A percentile compares a stretch with the other conserved stretches of the same genome.
Conservation (phyloP, 2,113 vertebrate species). For the Neopipo cinnamomea region DNA sequence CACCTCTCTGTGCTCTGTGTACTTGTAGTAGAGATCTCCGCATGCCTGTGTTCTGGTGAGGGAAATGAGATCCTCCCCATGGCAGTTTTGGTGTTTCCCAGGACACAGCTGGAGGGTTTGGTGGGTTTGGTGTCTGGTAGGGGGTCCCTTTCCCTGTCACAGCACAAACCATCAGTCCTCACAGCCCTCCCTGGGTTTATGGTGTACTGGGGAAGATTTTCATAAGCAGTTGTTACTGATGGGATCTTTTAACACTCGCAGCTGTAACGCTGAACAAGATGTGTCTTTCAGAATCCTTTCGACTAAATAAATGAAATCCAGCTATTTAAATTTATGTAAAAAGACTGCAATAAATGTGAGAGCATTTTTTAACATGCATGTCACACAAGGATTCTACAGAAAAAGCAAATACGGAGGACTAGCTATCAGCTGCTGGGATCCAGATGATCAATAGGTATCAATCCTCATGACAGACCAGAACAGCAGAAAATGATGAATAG, state of each 20-base stretch:
- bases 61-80: not conserved
- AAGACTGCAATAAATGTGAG: not conserved
- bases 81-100: not conserved
- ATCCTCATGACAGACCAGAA: not conserved
- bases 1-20: not conserved
- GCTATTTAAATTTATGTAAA: not conserved
- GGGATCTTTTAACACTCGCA: not conserved
- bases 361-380: not conserved
- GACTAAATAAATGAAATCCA: not conserved
- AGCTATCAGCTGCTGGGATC: not conserved
- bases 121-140: not conserved
- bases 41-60: accelerated
- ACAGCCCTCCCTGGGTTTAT: not conserved
- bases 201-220: not conserved
- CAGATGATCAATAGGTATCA: not conserved
- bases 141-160: not conserved
- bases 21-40: not conserved
- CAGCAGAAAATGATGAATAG: not conserved
- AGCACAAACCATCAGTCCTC: not conserved
- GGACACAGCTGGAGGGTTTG: not conserved
- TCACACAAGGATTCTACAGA: not conserved
- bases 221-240: not conserved
- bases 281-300: not conserved
- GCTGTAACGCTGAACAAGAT: accelerated
- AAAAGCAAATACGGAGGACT: not conserved